Conservation (phyloP, 53 echinoderm and acorn worm species). For the Hippasteria phrygiana region DNA sequence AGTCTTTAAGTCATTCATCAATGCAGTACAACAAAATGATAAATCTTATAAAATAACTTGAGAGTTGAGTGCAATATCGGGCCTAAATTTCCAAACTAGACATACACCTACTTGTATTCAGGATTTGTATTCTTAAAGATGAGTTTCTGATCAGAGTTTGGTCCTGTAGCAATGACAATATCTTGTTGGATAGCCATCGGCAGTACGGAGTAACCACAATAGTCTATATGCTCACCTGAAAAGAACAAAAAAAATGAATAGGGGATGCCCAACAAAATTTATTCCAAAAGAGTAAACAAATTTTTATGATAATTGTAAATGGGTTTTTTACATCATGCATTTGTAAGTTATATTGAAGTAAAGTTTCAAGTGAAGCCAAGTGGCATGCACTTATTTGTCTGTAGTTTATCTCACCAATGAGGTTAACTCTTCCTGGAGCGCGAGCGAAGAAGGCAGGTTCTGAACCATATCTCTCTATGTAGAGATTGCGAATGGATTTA, state of each 20-base stretch:
- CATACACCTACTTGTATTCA: conserved; percentile 72
- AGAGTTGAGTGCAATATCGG: too few species aligned
- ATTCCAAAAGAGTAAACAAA: too few species aligned
- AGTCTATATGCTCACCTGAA: conserved; percentile 96
- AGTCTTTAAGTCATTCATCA: too few species aligned
- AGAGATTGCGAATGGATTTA: conserved; percentile 46
- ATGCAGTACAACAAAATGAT: too few species aligned
- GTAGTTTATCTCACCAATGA: conserved; percentile 79
- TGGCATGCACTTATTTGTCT: too few species aligned
- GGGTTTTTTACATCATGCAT: not conserved
- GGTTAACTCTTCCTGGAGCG: conserved; percentile 95
- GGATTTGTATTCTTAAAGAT: conserved; percentile 72
- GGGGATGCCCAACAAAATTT: not conserved
- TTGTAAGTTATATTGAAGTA: too few species aligned
- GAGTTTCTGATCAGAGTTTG: conserved; percentile 66
- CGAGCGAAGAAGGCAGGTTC: conserved; percentile 80
- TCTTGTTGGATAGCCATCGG: conserved; percentile 99
- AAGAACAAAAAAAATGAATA: not conserved
- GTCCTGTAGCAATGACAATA: conserved; percentile 86
- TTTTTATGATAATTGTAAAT: too few species aligned
- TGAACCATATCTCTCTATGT: conserved; percentile 69
- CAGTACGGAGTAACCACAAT: conserved; percentile 95
- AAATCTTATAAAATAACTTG: too few species aligned
- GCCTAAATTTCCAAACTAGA: too few species aligned
- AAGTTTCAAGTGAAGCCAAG: too few species aligned